Conservation (phyloP, 2,888 invertebrate genomes). For the Caenorhabditis sp. region DNA sequence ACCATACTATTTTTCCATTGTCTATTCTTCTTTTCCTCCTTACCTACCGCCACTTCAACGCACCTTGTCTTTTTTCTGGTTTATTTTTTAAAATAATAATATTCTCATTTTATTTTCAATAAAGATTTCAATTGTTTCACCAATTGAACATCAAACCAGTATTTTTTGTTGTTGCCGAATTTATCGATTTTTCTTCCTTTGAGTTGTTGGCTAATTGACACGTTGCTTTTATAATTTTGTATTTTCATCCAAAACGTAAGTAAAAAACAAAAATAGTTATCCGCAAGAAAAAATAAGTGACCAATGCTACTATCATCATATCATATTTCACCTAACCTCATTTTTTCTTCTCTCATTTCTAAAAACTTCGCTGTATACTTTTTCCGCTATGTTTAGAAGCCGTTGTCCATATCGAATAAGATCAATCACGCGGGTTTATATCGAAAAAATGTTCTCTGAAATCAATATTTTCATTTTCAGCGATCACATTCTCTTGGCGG, state of each 20-base stretch:
- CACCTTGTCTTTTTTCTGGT: slow-evolving; percentile 2
- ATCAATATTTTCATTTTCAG: slow-evolving; percentile 20
- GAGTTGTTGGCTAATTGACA: no score
- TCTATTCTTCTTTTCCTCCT: not conserved
- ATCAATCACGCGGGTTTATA: not conserved
- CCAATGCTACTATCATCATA: not conserved
- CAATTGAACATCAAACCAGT: not conserved
- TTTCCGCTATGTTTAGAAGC: not conserved
- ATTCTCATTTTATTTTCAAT: not conserved
- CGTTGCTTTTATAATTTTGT: no score
- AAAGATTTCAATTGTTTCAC: not conserved
- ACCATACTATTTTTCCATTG: not conserved
- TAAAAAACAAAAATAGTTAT: no score
- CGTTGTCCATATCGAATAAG: not conserved
- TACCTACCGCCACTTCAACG: slow-evolving; percentile 3
- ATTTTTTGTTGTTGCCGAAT: no score
- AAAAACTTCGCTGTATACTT: not conserved
- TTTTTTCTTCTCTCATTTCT: not conserved
- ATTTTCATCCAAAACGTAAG: no score
- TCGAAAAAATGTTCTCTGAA: not conserved
- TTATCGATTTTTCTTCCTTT: no score
- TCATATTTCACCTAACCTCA: not conserved
- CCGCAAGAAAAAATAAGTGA: not conserved
- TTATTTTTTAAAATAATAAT: not conserved
- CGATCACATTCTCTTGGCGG: slow-evolving; percentile 38